Percentiles rank a stretch among this genome's conserved stretches.
phyloP scores from a whole-genome alignment of 2,888 invertebrate genomes.

The Scaptomyza cyrtandrae region DNA sequence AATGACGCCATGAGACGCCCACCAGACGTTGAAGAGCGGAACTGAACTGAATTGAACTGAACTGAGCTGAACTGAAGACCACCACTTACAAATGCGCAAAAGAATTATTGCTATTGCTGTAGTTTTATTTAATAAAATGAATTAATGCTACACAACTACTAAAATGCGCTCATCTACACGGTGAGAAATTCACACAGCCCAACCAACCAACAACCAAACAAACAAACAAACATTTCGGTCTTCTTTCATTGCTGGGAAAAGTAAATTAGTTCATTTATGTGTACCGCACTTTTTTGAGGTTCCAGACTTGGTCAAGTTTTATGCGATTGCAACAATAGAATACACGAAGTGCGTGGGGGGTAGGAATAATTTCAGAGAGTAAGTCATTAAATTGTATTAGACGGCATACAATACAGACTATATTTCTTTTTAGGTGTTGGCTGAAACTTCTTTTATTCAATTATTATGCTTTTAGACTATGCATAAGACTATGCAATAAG shows the following conservation, averaged over 20 bases:
- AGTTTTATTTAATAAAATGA: slow-evolving; percentile 76
- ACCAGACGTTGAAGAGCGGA: slow-evolving; percentile 47
- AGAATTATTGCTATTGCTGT: slow-evolving; percentile 73
- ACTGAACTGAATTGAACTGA: slow-evolving; percentile 64
- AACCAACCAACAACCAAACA: slow-evolving; percentile 1
- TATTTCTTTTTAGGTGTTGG: background rate
- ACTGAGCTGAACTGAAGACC: slow-evolving; percentile 51
- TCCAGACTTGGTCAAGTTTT: slow-evolving; percentile 63
- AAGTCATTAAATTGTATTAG: slow-evolving; percentile 39
- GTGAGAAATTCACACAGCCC: slow-evolving; percentile 75
- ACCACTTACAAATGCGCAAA: slow-evolving; percentile 70
- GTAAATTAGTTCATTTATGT: slow-evolving; percentile 74
- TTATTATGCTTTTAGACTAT: slow-evolving; percentile 5
- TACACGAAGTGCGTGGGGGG: slow-evolving; percentile 30
- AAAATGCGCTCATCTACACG: slow-evolving; percentile 58
- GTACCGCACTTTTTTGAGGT: slow-evolving; percentile 21
- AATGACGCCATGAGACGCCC: slow-evolving; percentile 66
- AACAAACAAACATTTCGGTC: background rate
- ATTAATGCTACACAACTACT: slow-evolving; percentile 52
- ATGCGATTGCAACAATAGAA: slow-evolving; percentile 64
- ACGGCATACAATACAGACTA: background rate
- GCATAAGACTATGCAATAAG: too few relatives aligned
- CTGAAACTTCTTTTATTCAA: slow-evolving; percentile 16
- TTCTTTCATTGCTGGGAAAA: slow-evolving; percentile 45
- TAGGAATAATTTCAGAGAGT: slow-evolving; percentile 32